These are phyloP conservation scores for Argya squamiceps DNA, from an alignment of 2,797 vertebrate species.

Conservation along the genomic window DNA sequence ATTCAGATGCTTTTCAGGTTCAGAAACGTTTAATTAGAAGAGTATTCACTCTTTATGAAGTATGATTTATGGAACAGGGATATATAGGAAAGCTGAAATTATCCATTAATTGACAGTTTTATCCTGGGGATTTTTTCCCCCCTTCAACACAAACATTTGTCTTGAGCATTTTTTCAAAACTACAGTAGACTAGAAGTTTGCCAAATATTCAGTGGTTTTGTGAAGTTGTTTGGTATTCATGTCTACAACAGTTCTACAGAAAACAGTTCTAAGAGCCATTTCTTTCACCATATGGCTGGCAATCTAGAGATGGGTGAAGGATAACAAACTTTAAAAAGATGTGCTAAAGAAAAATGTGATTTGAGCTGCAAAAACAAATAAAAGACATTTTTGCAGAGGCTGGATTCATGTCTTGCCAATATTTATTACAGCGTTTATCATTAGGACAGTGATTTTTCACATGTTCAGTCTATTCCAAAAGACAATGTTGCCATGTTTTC, in stretches of 20 bases:
- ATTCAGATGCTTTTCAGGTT: constrained; percentile 30
- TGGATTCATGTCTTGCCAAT: constrained; percentile 64
- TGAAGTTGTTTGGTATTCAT: constrained; percentile 74
- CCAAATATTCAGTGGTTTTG: constrained; percentile 80
- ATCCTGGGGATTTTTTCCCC: constrained; percentile 37
- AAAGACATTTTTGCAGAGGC: constrained; percentile 8
- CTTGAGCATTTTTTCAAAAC: constrained; percentile 71
- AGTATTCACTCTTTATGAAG: constrained; percentile 38
- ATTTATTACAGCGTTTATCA: constrained; percentile 50
- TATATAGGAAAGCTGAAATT: constrained; percentile 39
- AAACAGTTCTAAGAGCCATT: constrained; percentile 65
- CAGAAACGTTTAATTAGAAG: constrained; percentile 61
- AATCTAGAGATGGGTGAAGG: constrained; percentile 34
- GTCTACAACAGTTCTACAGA: constrained; percentile 73
- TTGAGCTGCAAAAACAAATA: background rate
- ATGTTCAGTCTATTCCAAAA: constrained; percentile 32
- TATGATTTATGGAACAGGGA: background rate
- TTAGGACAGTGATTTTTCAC: constrained; percentile 47
- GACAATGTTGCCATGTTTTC: constrained; percentile 17
- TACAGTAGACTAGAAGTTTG: constrained; percentile 73
- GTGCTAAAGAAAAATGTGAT: constrained; percentile 63
- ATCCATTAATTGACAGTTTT: constrained; percentile 64
- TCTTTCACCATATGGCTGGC: constrained; percentile 67
- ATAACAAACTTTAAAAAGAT: constrained; percentile 62
- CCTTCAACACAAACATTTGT: constrained; percentile 73